Evolutionary conservation across 2,888 invertebrate genomes (phyloP), one percentile per base, ranked within the genome.

Genomic region (Trilocha varians): DNA sequence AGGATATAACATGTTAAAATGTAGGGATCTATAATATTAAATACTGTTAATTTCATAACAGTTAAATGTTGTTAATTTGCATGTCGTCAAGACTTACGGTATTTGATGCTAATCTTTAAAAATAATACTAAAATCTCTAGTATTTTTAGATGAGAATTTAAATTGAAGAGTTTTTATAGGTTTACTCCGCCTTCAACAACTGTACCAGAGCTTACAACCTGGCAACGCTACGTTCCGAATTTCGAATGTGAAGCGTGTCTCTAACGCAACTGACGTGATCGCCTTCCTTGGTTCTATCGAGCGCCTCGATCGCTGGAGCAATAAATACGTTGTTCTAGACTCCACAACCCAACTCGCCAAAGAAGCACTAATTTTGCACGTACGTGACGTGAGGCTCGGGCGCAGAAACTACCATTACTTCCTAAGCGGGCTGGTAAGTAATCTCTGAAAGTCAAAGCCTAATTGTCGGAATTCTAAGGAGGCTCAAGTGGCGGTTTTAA

Each of bases 401-500:
- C 90, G 95, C 54, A 87, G 96, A 59, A 96, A 95, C 63, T 97
- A 95, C 80, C 97, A 97, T 76, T 97, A 96, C 79, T 89, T 97
- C 46, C 88, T 97, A 42, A 95, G 94, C 62, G 96, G 95, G 62
- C 85, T 96, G 89, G 95, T 96, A 78, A 92, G 93, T 88, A 61
- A 49, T 53, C 40, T 38, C 42, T 4, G 9, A 38, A 25, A 25
- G 25, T 25, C 25, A 25, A 46, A 47, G 50, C 44, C 45, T 45
- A 47, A 50, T 47, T 41, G 44, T 42, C 40, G 34, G 41, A 44
- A 45, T 47, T 48, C 46, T 34, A 42, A 45, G 40, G 44, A 40
- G 36, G 38, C 32, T n/a, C 39, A 43, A 45, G 39, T 34, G 43
- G 18, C 41, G 32, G 38, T 35, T 39, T 38, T 49, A 47, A 38